Conservation (phyloP, 1,140 invertebrate species). For the Sarcophaga peregrina region DNA sequence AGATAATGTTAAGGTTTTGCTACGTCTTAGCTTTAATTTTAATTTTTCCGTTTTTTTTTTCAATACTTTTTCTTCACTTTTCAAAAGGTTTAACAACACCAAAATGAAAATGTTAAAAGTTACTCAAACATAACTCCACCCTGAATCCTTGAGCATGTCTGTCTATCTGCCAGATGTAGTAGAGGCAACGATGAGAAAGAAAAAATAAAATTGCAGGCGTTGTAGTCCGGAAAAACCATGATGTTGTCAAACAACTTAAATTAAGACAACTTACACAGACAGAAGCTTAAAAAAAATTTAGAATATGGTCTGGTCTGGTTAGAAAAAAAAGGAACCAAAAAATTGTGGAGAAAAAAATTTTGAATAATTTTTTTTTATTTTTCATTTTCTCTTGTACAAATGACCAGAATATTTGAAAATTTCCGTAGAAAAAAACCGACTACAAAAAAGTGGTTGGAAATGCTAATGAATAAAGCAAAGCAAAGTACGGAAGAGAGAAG, state of each 20-base stretch:
- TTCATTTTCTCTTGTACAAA: background rate
- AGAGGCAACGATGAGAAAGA: background rate
- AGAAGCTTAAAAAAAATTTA: no score
- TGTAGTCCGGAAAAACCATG: background rate
- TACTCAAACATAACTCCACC: background rate
- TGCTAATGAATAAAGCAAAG: slow-evolving; percentile 6
- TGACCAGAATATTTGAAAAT: background rate
- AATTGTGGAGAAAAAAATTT: background rate
- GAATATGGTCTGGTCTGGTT: no score
- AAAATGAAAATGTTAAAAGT: slow-evolving; percentile 4
- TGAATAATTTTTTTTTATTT: background rate
- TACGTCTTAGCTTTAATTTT: no score
- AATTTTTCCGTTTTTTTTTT: no score
- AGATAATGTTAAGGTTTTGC: no score
- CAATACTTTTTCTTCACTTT: no score
- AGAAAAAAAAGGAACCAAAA: background rate
- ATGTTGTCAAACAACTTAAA: slow-evolving; percentile 33
- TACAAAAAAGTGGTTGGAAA: background rate
- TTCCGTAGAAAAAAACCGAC: background rate
- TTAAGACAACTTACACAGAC: slow-evolving; percentile 19
- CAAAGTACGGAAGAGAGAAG: background rate
- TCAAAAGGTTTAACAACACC: background rate
- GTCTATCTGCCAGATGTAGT: background rate
- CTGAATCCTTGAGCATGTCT: background rate
- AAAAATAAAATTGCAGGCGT: background rate